A percentile compares a stretch with the other conserved stretches of the same genome.
Evolutionary conservation across 2,113 vertebrate genomes (phyloP).

Genomic region (Choloepus hoffmanni): DNA sequence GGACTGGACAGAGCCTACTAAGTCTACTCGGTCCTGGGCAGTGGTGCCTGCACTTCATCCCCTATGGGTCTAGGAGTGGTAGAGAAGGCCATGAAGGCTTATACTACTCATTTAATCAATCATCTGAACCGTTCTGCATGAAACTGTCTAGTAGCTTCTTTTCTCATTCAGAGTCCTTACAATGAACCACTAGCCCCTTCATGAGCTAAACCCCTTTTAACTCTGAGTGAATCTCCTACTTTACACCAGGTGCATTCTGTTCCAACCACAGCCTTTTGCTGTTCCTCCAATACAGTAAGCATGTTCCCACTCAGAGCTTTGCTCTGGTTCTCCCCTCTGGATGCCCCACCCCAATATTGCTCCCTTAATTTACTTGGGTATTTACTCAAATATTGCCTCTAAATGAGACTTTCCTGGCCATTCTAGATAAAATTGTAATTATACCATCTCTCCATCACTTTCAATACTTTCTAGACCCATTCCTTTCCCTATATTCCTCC

Average conservation of each 20-base stretch:
- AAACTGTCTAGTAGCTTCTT: neutral
- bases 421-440: neutral
- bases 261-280: neutral
- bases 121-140: neutral
- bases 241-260: neutral
- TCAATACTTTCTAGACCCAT: neutral
- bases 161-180: neutral
- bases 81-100: neutral
- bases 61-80: neutral
- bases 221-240: neutral
- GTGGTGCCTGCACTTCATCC: neutral
- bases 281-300: neutral
- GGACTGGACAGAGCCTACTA: accelerated
- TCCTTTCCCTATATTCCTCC: neutral
- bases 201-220: neutral
- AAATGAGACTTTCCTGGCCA: neutral
- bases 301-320: neutral
- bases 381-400: neutral
- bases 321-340: neutral
- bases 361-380: neutral
- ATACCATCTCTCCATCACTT: neutral
- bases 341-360: too few species aligned
- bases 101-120: neutral
- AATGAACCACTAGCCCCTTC: neutral
- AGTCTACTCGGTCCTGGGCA: neutral